phyloP scores from a whole-genome alignment of 1,140 invertebrate genomes.

The Drosophila hydei region DNA sequence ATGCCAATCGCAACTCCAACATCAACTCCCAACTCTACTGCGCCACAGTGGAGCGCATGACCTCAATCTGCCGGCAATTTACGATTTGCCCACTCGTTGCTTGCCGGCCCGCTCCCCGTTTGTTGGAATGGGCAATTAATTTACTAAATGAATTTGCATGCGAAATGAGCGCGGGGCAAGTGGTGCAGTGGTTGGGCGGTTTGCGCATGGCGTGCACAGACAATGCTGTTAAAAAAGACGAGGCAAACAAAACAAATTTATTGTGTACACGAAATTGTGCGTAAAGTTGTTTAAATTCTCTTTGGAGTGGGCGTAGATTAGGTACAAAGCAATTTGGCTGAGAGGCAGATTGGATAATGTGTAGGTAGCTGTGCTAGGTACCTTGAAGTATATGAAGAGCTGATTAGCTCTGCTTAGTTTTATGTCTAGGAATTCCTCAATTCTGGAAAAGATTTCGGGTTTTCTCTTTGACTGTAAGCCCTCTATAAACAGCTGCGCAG shows the following conservation, averaged over 20 bases:
- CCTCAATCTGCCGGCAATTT: slow-evolving; percentile 73
- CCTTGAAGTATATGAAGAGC: slow-evolving; percentile 15
- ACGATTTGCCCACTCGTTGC: slow-evolving; percentile 27
- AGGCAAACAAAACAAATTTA: slow-evolving; percentile 36
- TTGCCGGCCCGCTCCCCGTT: slow-evolving; percentile 7
- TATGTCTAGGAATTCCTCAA: neutral
- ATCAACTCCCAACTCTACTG: slow-evolving; percentile 31
- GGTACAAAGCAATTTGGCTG: neutral
- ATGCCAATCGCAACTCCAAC: too few species aligned
- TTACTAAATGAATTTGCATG: slow-evolving; percentile 82
- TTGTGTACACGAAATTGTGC: slow-evolving; percentile 61
- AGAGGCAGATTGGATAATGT: neutral
- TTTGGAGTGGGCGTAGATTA: slow-evolving; percentile 13
- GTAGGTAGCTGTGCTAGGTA: slow-evolving; percentile 34
- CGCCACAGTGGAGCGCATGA: slow-evolving; percentile 72
- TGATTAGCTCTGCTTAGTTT: neutral
- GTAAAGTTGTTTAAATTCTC: slow-evolving; percentile 27
- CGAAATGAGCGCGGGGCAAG: slow-evolving; percentile 55
- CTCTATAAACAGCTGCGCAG: too few species aligned
- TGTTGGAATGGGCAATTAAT: slow-evolving; percentile 76
- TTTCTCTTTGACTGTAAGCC: too few species aligned
- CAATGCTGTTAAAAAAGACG: slow-evolving; percentile 13
- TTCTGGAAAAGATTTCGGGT: too few species aligned
- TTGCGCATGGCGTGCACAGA: slow-evolving; percentile 7
- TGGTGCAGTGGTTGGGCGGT: too few species aligned